Percentiles rank a stretch among this genome's conserved stretches.
phyloP scores from a whole-genome alignment of 1,140 invertebrate genomes.

The Drosophila triauraria region DNA sequence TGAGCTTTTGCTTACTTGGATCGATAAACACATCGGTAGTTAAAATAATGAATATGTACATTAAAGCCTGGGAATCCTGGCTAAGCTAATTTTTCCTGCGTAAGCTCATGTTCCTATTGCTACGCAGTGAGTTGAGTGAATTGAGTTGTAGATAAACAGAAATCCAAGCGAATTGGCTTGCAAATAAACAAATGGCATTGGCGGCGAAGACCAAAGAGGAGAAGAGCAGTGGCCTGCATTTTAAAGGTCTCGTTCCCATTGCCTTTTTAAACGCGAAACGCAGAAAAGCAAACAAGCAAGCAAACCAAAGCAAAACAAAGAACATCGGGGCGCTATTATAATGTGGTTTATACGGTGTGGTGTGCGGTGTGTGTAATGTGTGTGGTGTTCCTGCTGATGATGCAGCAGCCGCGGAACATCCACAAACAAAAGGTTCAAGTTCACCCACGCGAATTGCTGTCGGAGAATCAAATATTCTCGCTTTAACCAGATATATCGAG shows the following conservation, averaged over 20 bases:
- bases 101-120: not conserved
- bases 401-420: conserved; percentile 23
- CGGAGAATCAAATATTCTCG: conserved; percentile 15
- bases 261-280: conserved; percentile 26
- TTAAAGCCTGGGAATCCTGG: not conserved
- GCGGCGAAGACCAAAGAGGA: conserved; percentile 13
- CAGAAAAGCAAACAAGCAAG: conserved; percentile 6
- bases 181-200: conserved; percentile 66
- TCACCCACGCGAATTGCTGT: conserved; percentile 46
- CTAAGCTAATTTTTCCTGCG: conserved; percentile 17
- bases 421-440: conserved; percentile 57
- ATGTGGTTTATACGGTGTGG: conserved; percentile 3
- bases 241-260: conserved; percentile 47
- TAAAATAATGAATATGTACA: not conserved
- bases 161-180: conserved; percentile 57
- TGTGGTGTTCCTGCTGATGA: conserved; percentile 7
- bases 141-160: conserved; percentile 64
- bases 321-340: conserved; percentile 11
- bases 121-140: conserved; percentile 11
- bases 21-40: no score
- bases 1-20: no score
- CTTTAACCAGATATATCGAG: conserved; percentile 3
- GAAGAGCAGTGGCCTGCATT: conserved; percentile 45
- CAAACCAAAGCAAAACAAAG: conserved; percentile 25
- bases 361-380: not conserved